Base-by-base conservation (phyloP, 2,113 vertebrate species). In the Cygnus buccinator region DNA sequence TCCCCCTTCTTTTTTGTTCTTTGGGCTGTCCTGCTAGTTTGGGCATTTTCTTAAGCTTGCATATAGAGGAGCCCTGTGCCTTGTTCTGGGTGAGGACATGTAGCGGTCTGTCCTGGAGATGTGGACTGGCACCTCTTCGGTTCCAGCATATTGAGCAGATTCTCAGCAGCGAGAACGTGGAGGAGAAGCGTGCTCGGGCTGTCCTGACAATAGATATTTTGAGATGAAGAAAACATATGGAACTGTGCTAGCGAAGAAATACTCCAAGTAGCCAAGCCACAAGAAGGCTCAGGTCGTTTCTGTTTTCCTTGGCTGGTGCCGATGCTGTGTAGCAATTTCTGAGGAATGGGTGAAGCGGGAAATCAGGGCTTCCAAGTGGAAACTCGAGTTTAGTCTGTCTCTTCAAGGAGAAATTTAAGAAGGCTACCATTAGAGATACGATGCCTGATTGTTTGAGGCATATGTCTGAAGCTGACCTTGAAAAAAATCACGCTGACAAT, bases 221-320 rank as follows among this genome's bases (percentile, higher is more conserved):
- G 89, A 22, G 46, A 86, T 84, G 37, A 83, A 71, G 72, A 35
- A 83, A 92, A 52, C 10, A 28, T 41, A 33, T 19, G 68, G 89
- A 93, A 87, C 50, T 87, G 48, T 66, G 23, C 33, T 83, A 59
- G 37, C 2, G 0, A 59, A 58, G 87, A 95, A 95, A 89, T 62
- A 16, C 35, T 72, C 55, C 80, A 59, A 92, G 80, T 13, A 83
- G 59, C 59, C 25, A 52, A 61, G 46, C 39, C 35, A 79, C 8
- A 5, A 29, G 57, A 39, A 71, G 19, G 16, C 16, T 71, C 62
- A 61, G 31, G 16, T 28, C 66, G 13, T 90, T 76, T 29, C 9
- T 70, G 31, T 90, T 88, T 96, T 66, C 84, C 79, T 90, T 89
- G 82, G 82, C 87, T 93, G 28, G 5, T 37, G 3, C 50, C 85